These are phyloP conservation scores for Catharus minimus DNA, from an alignment of 2,113 vertebrate genomes.

Conservation along the genomic window DNA sequence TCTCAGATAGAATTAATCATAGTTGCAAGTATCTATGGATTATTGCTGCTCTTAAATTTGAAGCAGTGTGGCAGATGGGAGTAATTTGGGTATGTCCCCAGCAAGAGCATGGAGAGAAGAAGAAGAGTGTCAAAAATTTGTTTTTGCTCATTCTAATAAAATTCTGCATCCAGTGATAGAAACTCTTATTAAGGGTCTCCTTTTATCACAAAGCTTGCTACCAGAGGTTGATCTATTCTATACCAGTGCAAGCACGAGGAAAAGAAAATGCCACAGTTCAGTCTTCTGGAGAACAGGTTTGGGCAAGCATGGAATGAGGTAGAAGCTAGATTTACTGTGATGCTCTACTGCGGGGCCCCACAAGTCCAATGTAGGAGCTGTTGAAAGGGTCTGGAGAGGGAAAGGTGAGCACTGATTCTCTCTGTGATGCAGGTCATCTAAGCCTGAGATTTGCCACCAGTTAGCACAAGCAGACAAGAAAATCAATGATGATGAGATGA, in stretches of 20 bases:
- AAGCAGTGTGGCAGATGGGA: slow-evolving; percentile 36
- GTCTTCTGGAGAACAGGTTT: neutral
- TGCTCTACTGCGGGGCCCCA: neutral
- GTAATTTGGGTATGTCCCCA: neutral
- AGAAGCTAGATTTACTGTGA: neutral
- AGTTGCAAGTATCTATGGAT: slow-evolving; percentile 33
- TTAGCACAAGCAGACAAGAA: neutral
- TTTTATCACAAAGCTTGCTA: neutral
- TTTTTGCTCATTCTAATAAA: neutral
- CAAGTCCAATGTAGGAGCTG: neutral
- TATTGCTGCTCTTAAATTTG: slow-evolving; percentile 32
- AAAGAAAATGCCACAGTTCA: neutral
- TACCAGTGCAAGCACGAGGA: neutral
- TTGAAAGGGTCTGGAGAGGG: neutral
- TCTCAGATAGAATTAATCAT: slow-evolving; percentile 56
- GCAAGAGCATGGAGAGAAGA: neutral
- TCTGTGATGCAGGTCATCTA: neutral
- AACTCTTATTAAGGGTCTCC: neutral
- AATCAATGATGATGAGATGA: neutral
- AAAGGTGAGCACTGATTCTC: neutral
- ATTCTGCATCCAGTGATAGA: neutral
- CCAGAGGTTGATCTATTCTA: neutral
- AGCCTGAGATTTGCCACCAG: neutral
- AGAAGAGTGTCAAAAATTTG: neutral
- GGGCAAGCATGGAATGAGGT: neutral